These are phyloP conservation scores for Anarsia innoxiella DNA, from an alignment of 2,888 invertebrate species.

Conservation along the genomic window DNA sequence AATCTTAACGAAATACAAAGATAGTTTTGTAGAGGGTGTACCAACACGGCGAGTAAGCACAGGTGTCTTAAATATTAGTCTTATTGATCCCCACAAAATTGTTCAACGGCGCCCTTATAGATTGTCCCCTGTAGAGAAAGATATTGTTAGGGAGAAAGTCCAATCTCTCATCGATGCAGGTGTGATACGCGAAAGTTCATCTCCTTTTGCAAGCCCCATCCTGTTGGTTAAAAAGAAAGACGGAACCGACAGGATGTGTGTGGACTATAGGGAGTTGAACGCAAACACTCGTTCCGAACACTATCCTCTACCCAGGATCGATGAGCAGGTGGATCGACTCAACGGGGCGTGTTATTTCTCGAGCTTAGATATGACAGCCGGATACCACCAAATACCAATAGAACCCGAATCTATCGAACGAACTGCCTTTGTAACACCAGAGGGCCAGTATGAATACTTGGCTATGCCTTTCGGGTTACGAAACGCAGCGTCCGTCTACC, in stretches of 20 bases:
- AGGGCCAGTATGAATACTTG: conserved; percentile 18
- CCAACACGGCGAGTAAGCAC: background rate
- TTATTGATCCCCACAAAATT: background rate
- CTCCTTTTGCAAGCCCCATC: conserved; percentile 15
- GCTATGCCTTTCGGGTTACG: conserved; percentile 15
- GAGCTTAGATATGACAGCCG: conserved; percentile 22
- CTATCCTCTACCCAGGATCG: conserved; percentile 13
- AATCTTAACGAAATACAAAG: conserved; percentile 8
- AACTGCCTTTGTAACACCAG: conserved; percentile 18
- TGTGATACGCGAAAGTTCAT: conserved; percentile 17
- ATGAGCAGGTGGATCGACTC: conserved; percentile 13
- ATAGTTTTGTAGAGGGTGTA: conserved; percentile 13
- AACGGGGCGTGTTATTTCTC: conserved; percentile 18
- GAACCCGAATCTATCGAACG: conserved; percentile 16
- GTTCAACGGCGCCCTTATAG: no score
- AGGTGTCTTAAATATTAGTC: background rate
- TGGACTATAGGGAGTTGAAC: conserved; percentile 13
- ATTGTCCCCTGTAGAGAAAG: no score
- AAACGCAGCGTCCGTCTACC: conserved; percentile 1
- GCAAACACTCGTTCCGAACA: background rate
- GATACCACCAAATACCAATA: conserved; percentile 25
- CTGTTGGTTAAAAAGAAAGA: conserved; percentile 12
- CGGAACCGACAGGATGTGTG: conserved; percentile 10
- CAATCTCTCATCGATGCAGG: conserved; percentile 6
- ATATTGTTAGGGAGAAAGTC: conserved; percentile 7